Conservation (phyloP, 2,113 vertebrate species). For the Coregonus clupeaformis region DNA sequence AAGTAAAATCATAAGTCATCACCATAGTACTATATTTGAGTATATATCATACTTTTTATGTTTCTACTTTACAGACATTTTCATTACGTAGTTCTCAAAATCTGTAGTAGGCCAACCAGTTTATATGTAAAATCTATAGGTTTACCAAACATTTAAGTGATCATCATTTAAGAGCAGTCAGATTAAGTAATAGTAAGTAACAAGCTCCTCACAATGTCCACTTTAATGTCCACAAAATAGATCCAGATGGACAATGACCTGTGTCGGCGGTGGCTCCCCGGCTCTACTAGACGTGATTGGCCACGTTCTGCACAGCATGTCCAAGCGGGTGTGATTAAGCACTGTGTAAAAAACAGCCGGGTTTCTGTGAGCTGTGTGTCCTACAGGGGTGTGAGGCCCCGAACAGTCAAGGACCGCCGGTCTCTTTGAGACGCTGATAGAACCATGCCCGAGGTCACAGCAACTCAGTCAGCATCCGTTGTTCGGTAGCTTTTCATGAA, state of each 20-base stretch:
- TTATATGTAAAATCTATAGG: no score
- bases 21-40: no score
- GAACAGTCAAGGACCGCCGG: not conserved
- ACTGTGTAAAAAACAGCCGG: slow-evolving; percentile 30
- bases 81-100: no score
- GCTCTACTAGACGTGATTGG: slow-evolving; percentile 47
- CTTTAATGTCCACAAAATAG: slow-evolving; percentile 60
- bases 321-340: slow-evolving; percentile 63
- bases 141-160: no score
- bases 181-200: slow-evolving; percentile 29
- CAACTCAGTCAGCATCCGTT: slow-evolving; percentile 41
- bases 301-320: slow-evolving; percentile 54
- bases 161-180: no score
- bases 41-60: no score
- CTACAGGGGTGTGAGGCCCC: slow-evolving; percentile 33
- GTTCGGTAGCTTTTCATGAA: slow-evolving; percentile 49
- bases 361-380: slow-evolving; percentile 36
- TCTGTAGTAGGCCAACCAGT: no score
- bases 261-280: slow-evolving; percentile 48
- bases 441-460: slow-evolving; percentile 29
- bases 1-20: no score
- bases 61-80: no score
- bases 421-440: not conserved
- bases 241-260: slow-evolving; percentile 68
- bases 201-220: slow-evolving; percentile 70